Evolutionary conservation across 2,797 vertebrate genomes (phyloP).

Genomic region (Callimico goeldii): DNA sequence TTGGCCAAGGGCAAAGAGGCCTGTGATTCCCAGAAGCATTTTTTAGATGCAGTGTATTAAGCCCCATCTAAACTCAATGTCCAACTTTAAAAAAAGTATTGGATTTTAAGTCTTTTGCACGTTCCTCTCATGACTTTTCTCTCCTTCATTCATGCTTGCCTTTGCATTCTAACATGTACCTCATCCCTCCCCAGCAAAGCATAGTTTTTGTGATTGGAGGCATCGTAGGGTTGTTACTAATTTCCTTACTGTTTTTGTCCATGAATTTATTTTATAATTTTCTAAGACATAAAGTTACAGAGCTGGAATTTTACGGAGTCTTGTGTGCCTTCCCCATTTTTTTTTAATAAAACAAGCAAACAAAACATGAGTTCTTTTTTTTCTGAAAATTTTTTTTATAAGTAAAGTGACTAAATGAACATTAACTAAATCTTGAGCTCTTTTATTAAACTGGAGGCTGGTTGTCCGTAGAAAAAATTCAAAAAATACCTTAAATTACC

Average conservation of each 20-base stretch:
- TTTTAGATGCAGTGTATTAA: neutral
- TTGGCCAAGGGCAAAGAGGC: neutral
- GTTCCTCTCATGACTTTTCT: neutral
- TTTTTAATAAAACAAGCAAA: neutral
- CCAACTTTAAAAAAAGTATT: neutral
- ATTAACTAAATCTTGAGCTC: constrained; percentile 6
- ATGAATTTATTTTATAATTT: neutral
- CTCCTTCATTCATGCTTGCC: neutral
- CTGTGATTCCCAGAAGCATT: neutral
- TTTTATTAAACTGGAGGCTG: constrained; percentile 48
- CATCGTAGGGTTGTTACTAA: neutral
- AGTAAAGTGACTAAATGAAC: neutral
- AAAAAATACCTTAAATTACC: neutral
- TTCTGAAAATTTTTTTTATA: constrained; percentile 11
- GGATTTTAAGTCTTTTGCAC: neutral
- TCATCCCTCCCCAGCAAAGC: neutral
- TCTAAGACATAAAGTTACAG: neutral
- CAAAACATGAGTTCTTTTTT: neutral
- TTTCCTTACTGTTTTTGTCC: neutral
- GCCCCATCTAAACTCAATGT: neutral
- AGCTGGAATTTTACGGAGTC: neutral
- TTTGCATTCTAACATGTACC: neutral
- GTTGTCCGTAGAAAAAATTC: neutral
- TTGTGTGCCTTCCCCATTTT: neutral
- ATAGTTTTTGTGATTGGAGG: neutral